Evolutionary conservation across 2,113 vertebrate genomes (phyloP).

Genomic region (Eurystomus gularis): DNA sequence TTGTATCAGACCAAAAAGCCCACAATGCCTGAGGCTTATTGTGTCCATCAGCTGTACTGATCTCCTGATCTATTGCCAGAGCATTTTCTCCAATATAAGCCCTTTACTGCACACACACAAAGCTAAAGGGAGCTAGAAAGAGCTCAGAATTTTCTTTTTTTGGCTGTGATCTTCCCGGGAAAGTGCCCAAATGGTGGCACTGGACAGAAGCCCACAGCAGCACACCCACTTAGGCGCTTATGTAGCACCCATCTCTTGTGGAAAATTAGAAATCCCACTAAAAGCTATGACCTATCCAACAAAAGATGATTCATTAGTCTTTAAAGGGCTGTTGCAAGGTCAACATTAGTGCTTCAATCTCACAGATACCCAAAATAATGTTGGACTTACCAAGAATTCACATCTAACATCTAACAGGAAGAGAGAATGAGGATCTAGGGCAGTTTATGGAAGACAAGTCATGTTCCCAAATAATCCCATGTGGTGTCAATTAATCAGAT

Average conservation of each 20-base stretch:
- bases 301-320: background rate
- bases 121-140: background rate
- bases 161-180: background rate
- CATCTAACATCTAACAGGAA: background rate
- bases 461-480: background rate
- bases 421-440: background rate
- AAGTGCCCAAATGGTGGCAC: background rate
- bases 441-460: background rate
- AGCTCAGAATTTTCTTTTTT: background rate
- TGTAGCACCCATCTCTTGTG: background rate
- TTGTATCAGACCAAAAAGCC: background rate
- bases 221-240: background rate
- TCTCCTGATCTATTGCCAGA: background rate
- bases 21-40: background rate
- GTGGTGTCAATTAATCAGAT: background rate
- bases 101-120: background rate
- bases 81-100: background rate
- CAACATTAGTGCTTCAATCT: background rate
- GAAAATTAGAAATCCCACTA: background rate
- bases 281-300: background rate
- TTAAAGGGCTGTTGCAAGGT: background rate
- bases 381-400: background rate
- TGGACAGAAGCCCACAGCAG: background rate
- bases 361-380: background rate
- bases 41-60: accelerated